Percentiles rank a stretch among this genome's conserved stretches.
Evolutionary conservation across 2,113 vertebrate species (phyloP).

Genomic region (Paratilapia polleni): DNA sequence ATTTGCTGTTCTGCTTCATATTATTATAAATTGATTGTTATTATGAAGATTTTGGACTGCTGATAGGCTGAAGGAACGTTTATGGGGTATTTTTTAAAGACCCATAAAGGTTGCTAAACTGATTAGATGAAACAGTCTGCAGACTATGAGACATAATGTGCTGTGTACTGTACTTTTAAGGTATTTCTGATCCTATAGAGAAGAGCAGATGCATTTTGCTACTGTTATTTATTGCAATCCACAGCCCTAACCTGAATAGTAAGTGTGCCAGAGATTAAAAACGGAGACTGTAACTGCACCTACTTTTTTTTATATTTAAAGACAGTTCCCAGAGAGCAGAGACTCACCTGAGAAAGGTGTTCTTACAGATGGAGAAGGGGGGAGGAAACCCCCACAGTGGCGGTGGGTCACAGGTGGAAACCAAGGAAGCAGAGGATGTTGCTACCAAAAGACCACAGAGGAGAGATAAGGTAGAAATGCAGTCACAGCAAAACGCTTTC

Average conservation of each 20-base stretch:
- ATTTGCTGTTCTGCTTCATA: fast-evolving
- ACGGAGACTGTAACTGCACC: not conserved
- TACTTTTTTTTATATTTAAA: not conserved
- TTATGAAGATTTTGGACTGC: not conserved
- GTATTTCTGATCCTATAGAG: not conserved
- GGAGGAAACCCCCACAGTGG: not conserved
- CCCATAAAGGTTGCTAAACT: fast-evolving
- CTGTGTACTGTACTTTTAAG: not conserved
- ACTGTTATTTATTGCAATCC: fast-evolving
- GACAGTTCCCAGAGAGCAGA: not conserved
- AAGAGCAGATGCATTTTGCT: not conserved
- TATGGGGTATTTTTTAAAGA: not conserved
- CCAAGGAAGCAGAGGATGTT: not conserved
- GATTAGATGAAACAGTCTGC: too few relatives aligned
- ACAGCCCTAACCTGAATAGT: not conserved
- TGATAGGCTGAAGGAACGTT: not conserved
- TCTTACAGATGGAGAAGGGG: slow-evolving; percentile 44
- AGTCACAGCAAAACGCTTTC: not conserved
- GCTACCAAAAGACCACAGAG: slow-evolving; percentile 4
- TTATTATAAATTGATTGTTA: not conserved
- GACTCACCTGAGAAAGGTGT: not conserved
- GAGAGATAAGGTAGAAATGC: slow-evolving; percentile 27
- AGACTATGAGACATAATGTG: not conserved
- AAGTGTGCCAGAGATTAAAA: fast-evolving
- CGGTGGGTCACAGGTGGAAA: not conserved